Evolutionary conservation across 2,113 vertebrate species (phyloP).

Genomic region (Brevimyrus niger): DNA sequence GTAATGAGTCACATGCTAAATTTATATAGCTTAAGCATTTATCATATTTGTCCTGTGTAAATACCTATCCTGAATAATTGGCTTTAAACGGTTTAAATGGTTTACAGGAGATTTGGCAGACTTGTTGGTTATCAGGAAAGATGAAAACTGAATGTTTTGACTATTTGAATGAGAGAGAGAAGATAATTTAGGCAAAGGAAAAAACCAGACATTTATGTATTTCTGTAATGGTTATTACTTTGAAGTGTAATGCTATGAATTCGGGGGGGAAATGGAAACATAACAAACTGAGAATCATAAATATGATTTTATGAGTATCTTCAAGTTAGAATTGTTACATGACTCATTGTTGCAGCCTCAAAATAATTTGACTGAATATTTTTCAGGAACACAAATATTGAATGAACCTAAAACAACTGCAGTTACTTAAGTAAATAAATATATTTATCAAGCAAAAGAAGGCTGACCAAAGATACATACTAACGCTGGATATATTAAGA

Average conservation of each 20-base stretch:
- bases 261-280: neutral
- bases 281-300: neutral
- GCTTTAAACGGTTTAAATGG: neutral
- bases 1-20: neutral
- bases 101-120: neutral
- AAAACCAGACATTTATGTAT: neutral
- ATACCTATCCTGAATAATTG: neutral
- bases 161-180: neutral
- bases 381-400: neutral
- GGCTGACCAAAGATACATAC: neutral
- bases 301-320: neutral
- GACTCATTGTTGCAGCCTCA: neutral
- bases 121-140: neutral
- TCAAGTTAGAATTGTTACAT: neutral
- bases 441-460: neutral
- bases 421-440: neutral
- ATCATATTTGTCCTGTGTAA: neutral
- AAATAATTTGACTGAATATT: neutral
- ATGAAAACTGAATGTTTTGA: neutral
- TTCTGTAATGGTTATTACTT: neutral
- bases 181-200: neutral
- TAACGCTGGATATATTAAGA: neutral
- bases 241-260: neutral
- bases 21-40: neutral
- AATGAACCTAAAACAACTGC: neutral